Evolutionary conservation across 2,888 invertebrate genomes (phyloP), one percentile per base, ranked within the genome.

Genomic region (Tetranychus piercei): DNA sequence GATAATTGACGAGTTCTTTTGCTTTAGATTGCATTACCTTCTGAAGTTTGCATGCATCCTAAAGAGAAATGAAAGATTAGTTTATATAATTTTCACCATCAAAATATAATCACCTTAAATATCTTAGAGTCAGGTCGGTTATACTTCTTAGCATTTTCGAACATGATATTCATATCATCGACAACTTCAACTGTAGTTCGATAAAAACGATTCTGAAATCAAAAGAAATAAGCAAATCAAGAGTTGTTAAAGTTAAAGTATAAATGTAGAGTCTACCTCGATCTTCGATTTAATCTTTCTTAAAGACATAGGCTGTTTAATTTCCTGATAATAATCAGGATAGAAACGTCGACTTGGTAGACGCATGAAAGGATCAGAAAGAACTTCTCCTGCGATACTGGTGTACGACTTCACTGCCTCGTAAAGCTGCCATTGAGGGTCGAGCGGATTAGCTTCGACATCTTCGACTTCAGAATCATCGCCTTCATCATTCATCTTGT

Each of bases 241-340:
- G 82, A 80, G n/a, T 74, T 72, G n/a, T 18, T 45, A 72, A 75
- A 73, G 64, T 20, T 20, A 73, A 23, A 23, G 23, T 23, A 3
- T 3, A 23, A 23, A 44, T 66, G n/a, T 23, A 1, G 8, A 8
- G 77, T 77, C 77, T 79, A 83, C 84, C 81, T 84, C 85, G 45
- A 86, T 80, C 78, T 83, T 83, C 75, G 83, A 83, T 77, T 84
- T 82, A 71, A 99, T 95, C 84, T 95, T 94, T 79, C 90, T 88
- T 80, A 99, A 84, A 0, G 96, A 95, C 79, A 99, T 89, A 0
- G 99, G 97, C 81, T 91, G 91, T 81, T 93, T 92, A 74, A 99
- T 97, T 81, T 94, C 92, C 80, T 91, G 91, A 84, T 95, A 99
- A 83, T 99, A 99, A 84, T 97, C 97, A 0, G 96, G 93, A 84